Evolutionary conservation across 2,888 invertebrate species (phyloP), one percentile per base, ranked within the genome.

Genomic region (Dascillus cervinus): DNA sequence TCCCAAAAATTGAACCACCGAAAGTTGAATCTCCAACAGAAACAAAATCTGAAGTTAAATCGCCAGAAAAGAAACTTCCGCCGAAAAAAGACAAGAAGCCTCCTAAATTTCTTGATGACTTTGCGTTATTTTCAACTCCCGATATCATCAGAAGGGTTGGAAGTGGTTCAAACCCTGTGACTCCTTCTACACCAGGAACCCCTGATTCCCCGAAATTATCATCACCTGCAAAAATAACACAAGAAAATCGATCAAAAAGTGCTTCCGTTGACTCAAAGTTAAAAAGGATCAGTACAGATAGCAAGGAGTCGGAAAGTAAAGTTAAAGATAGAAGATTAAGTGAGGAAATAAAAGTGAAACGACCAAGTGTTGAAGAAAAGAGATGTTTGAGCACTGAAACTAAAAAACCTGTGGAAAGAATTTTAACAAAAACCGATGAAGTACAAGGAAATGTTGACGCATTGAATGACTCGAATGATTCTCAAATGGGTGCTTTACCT

Each of bases 51-150:
- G 28, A 36, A 25, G 20, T 20, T 4, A 33, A 46, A 2, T 34
- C 41, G 11, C 21, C 17, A n/a, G 44, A 50, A 15, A 51, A 51
- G 29, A 62, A 63, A 46, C 50, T 50, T 26, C 39, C 45, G 10
- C 52, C 48, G 8, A 64, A 64, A 39, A 63, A 64, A 47, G 60
- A 65, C 25, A 73, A 72, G 56, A 63, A 66, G 46, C 50, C 62
- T 14, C 50, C 65, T 1, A 75, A 75, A 62, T 64, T 64, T 62
- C 44, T 63, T 66, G 75, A 77, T 52, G 77, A 77, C 70, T 73
- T 83, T 34, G 79, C 82, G 19, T 61, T 85, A 34, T 84, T 85
- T 58, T 83, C 84, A 3, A 77, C 82, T 22, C 84, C 85, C 11
- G 85, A 85, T 67, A 82, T 84, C 30, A 82, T 83, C 34, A 69